A percentile compares a stretch with the other conserved stretches of the same genome.
Conservation (phyloP, 2,888 invertebrate genomes). For the Lysandra coridon region DNA sequence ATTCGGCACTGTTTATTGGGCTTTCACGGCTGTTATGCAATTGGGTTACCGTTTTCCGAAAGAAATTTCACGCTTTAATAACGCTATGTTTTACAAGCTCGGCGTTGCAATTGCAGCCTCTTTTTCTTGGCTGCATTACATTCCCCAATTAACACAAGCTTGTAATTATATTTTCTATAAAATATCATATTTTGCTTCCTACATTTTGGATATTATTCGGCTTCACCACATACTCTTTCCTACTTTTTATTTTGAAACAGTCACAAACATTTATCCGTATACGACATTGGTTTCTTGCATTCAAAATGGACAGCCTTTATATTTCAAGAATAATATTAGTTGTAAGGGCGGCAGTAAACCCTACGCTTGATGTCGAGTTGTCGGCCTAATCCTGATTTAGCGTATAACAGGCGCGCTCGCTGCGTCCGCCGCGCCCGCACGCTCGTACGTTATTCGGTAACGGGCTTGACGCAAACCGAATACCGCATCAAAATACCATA, state of each 20-base stretch:
- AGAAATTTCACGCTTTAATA: slow-evolving; percentile 30
- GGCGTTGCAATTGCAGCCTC: background rate
- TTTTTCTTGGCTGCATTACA: background rate
- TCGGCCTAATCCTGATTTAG: slow-evolving; percentile 78
- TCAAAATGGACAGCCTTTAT: slow-evolving; percentile 46
- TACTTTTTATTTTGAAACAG: background rate
- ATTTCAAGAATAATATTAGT: slow-evolving; percentile 67
- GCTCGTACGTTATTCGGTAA: slow-evolving; percentile 64
- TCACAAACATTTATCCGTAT: background rate
- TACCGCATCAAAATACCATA: slow-evolving; percentile 13
- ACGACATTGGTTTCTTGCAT: slow-evolving; percentile 26
- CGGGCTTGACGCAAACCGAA: slow-evolving; percentile 48
- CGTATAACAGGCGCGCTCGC: slow-evolving; percentile 56
- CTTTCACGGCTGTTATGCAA: slow-evolving; percentile 48
- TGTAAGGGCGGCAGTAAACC: slow-evolving; percentile 61
- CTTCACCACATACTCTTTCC: background rate
- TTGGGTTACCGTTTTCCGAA: slow-evolving; percentile 31
- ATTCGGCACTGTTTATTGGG: slow-evolving; percentile 48
- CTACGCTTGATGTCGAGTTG: slow-evolving; percentile 64
- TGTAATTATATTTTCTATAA: background rate
- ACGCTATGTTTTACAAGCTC: background rate
- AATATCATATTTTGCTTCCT: background rate
- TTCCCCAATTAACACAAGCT: background rate
- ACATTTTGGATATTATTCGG: background rate
- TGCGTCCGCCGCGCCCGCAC: slow-evolving; percentile 36